phyloP scores from a whole-genome alignment of 1,140 invertebrate species.

The Cotesia typhae region DNA sequence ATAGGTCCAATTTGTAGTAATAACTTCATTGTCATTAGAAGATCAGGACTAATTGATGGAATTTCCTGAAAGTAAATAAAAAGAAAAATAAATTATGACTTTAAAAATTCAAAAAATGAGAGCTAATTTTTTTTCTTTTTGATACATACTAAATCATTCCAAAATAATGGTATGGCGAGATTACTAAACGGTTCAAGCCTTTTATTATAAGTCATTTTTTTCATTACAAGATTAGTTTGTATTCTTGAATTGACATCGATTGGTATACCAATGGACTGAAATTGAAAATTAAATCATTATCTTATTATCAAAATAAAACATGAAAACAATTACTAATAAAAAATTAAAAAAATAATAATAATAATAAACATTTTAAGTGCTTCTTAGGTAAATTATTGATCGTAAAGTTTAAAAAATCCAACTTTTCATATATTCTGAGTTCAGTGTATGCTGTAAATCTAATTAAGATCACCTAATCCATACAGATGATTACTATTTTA shows the following conservation, averaged over 20 bases:
- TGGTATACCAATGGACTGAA: slow-evolving; percentile 70
- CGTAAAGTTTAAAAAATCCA: no score
- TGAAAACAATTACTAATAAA: no score
- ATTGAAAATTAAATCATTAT: slow-evolving; percentile 31
- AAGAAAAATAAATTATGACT: slow-evolving; percentile 34
- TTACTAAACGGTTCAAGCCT: slow-evolving; percentile 69
- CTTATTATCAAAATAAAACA: no score
- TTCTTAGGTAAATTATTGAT: no score
- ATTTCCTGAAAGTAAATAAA: slow-evolving; percentile 48
- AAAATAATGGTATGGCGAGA: slow-evolving; percentile 72
- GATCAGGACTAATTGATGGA: slow-evolving; percentile 37
- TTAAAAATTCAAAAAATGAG: slow-evolving; percentile 4
- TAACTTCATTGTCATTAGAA: slow-evolving; percentile 46
- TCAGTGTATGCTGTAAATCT: no score
- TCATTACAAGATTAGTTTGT: slow-evolving; percentile 75
- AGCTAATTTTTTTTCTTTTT: slow-evolving; percentile 8
- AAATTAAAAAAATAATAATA: no score
- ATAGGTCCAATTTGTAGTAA: slow-evolving; percentile 45
- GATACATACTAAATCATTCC: slow-evolving; percentile 71
- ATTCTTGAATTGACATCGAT: slow-evolving; percentile 69
- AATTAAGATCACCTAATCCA: no score
- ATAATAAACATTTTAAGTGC: no score
- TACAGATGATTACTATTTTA: no score
- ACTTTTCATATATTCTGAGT: no score
- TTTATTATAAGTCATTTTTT: slow-evolving; percentile 66